Conservation (phyloP, 2,797 vertebrate genomes). For the Argentina silus region DNA sequence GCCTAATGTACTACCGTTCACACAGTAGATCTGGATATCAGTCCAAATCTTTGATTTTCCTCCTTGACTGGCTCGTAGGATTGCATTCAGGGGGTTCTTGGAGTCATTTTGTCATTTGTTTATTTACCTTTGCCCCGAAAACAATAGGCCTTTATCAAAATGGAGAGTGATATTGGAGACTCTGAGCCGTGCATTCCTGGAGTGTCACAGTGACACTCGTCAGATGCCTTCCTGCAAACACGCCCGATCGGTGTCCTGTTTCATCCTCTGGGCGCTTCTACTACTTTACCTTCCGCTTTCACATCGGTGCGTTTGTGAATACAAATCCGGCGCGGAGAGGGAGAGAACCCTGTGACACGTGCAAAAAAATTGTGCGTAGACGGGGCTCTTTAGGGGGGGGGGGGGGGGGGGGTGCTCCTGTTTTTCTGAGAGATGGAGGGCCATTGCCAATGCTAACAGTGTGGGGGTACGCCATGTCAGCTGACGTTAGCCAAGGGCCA, state of each 20-base stretch:
- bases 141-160: conserved; percentile 59
- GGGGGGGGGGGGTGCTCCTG: conserved; percentile 18
- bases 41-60: conserved; percentile 61
- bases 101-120: conserved; percentile 64
- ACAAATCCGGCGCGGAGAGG: neutral
- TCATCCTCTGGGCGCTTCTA: conserved; percentile 51
- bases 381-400: conserved; percentile 36
- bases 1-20: too few species aligned
- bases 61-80: conserved; percentile 61
- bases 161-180: conserved; percentile 59
- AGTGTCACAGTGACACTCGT: conserved; percentile 67
- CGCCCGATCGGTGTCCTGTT: conserved; percentile 68
- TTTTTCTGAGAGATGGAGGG: conserved; percentile 34
- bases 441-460: conserved; percentile 68
- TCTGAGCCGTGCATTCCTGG: conserved; percentile 55
- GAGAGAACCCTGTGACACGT: conserved; percentile 44
- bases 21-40: too few species aligned
- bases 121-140: conserved; percentile 58
- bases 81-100: conserved; percentile 46
- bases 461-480: conserved; percentile 45
- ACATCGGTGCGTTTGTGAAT: neutral
- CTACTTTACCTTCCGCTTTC: neutral
- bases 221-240: conserved; percentile 41
- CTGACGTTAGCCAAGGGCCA: conserved; percentile 43
- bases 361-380: conserved; percentile 12